phyloP scores from a whole-genome alignment of 2,797 vertebrate species.

The Alosa sapidissima region DNA sequence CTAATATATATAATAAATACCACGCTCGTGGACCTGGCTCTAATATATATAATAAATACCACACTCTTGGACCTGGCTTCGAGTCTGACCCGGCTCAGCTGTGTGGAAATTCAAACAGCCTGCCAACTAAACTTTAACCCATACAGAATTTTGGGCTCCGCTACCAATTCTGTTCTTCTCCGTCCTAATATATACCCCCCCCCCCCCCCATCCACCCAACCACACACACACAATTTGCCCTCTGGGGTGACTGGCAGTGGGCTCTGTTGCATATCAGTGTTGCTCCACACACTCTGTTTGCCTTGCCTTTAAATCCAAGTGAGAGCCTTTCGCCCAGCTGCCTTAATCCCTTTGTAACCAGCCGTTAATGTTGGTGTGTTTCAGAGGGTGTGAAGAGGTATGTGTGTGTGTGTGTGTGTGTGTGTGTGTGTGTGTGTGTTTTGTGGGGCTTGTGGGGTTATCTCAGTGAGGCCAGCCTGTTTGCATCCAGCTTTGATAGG shows the following conservation, averaged over 20 bases:
- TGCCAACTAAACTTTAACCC: not conserved
- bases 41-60: too few relatives aligned
- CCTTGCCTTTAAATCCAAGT: conserved; percentile 42
- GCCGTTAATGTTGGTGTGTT: conserved; percentile 35
- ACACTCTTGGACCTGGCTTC: too few relatives aligned
- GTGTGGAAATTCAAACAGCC: too few relatives aligned
- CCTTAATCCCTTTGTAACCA: conserved; percentile 41
- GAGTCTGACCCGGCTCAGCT: too few relatives aligned
- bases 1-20: too few relatives aligned
- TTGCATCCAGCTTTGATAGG: not conserved
- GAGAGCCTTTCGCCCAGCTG: conserved; percentile 34
- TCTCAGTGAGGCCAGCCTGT: not conserved
- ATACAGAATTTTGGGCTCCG: not conserved
- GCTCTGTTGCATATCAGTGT: conserved; percentile 23
- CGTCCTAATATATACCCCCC: not conserved
- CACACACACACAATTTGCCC: not conserved
- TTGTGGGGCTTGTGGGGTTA: not conserved
- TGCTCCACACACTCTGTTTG: conserved; percentile 34
- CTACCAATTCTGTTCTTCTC: not conserved
- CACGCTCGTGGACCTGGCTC: too few relatives aligned
- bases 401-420: conserved; percentile 6
- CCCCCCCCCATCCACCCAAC: not conserved
- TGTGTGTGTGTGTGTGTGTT: conserved; percentile 4
- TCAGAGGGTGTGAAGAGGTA: conserved; percentile 27
- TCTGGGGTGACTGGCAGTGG: not conserved